Conservation (phyloP, 2,888 invertebrate genomes). For the Hirtodrosophila duncani region DNA sequence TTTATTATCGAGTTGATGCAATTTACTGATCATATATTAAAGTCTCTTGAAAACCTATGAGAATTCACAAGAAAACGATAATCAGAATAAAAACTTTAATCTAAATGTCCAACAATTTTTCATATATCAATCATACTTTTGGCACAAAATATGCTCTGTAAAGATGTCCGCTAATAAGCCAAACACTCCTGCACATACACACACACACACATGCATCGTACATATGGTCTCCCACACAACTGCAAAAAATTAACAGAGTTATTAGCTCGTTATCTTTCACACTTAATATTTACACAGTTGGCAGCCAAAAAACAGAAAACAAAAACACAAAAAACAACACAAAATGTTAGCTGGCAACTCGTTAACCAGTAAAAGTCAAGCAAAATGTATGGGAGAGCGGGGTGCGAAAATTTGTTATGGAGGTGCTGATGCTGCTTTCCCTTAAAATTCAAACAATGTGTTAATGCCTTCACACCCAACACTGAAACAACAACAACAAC, state of each 20-base stretch:
- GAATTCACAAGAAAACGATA: no score
- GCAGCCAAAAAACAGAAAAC: slow-evolving; percentile 28
- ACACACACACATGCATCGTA: not conserved
- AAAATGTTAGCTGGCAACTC: slow-evolving; percentile 8
- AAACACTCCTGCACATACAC: not conserved
- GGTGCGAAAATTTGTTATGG: slow-evolving; percentile 1
- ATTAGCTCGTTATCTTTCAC: slow-evolving; percentile 69
- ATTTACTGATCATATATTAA: no score
- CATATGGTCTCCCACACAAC: no score
- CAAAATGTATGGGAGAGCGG: slow-evolving; percentile 5
- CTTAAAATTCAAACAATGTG: slow-evolving; percentile 74
- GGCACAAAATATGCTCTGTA: no score
- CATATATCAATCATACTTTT: no score
- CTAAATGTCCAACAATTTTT: no score
- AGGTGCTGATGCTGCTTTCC: slow-evolving; percentile 51
- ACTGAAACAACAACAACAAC: slow-evolving; percentile 56
- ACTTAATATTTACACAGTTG: slow-evolving; percentile 69
- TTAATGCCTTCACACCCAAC: slow-evolving; percentile 73
- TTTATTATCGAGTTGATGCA: no score
- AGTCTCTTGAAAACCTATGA: no score
- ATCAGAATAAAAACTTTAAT: no score
- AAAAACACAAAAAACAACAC: slow-evolving; percentile 6
- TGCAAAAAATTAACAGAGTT: slow-evolving; percentile 53
- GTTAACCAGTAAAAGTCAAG: slow-evolving; percentile 20
- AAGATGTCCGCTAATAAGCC: slow-evolving; percentile 9